These are phyloP conservation scores for Epizoanthus illoricatus DNA, from an alignment of 92 coral and sea anemone species.

Conservation along the genomic window DNA sequence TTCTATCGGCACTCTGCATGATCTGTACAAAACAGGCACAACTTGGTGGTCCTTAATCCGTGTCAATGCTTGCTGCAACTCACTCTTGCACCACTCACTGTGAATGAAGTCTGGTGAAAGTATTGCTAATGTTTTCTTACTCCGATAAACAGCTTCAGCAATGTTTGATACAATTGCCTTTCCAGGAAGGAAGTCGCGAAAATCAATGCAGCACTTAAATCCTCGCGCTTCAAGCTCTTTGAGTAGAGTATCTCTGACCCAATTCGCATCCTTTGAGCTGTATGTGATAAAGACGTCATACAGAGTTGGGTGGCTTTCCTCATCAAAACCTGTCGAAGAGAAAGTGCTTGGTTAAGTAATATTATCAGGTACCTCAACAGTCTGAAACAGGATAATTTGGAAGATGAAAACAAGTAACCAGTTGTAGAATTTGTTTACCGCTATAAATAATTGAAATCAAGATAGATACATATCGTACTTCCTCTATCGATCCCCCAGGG, in stretches of 20 bases:
- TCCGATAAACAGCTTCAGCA: constrained; percentile 70
- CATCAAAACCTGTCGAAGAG: background rate
- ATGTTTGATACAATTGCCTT: constrained; percentile 76
- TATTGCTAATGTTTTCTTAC: constrained; percentile 72
- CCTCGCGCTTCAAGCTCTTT: constrained; percentile 68
- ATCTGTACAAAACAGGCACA: constrained; percentile 63
- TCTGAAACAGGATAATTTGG: no score
- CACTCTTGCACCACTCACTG: constrained; percentile 76
- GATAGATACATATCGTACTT: no score
- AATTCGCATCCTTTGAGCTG: constrained; percentile 69
- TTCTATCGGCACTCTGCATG: constrained; percentile 52
- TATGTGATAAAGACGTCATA: constrained; percentile 88
- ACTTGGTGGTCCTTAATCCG: constrained; percentile 55
- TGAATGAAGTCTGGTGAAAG: constrained; percentile 76
- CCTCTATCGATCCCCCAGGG: no score
- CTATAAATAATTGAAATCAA: no score
- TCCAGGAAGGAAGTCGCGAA: constrained; percentile 78
- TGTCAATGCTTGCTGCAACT: constrained; percentile 72
- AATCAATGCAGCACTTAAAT: constrained; percentile 71
- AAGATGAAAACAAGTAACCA: no score
- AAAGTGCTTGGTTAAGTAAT: no score
- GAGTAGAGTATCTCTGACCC: constrained; percentile 59
- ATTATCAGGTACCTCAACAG: no score
- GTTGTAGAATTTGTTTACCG: no score
- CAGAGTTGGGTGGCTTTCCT: background rate